Percentiles rank a stretch among this genome's conserved stretches.
Evolutionary conservation across 1,140 invertebrate genomes (phyloP).

Genomic region (Drosophila bocqueti): DNA sequence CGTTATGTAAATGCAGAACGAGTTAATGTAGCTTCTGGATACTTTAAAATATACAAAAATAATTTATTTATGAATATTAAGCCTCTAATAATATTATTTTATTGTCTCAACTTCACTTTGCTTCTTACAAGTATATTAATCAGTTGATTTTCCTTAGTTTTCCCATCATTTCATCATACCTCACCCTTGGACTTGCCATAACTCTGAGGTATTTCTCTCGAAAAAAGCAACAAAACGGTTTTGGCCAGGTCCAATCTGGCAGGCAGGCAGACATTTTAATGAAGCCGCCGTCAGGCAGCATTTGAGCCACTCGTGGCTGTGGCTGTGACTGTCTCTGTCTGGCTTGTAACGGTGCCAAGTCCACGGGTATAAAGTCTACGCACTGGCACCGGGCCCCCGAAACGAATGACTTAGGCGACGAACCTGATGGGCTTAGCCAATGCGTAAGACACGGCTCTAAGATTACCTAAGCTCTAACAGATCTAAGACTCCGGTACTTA

Average conservation of each 20-base stretch:
- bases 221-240: conserved; percentile 45
- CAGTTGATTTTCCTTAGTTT: neutral
- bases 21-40: too few species aligned
- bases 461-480: conserved; percentile 29
- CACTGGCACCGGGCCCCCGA: conserved; percentile 37
- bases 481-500: neutral
- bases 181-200: neutral
- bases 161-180: neutral
- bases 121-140: too few species aligned
- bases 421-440: conserved; percentile 50
- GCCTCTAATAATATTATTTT: neutral
- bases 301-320: conserved; percentile 36
- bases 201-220: conserved; percentile 3
- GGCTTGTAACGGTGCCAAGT: conserved; percentile 66
- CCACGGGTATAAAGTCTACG: conserved; percentile 50
- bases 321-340: conserved; percentile 17
- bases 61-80: neutral
- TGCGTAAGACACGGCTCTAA: conserved; percentile 34
- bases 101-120: too few species aligned
- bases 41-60: neutral
- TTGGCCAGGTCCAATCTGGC: conserved; percentile 48
- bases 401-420: conserved; percentile 77
- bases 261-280: conserved; percentile 75
- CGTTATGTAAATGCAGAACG: neutral
- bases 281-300: conserved; percentile 70